These are phyloP conservation scores for Patella pellucida DNA, from an alignment of 2,888 invertebrate species.

Conservation along the genomic window DNA sequence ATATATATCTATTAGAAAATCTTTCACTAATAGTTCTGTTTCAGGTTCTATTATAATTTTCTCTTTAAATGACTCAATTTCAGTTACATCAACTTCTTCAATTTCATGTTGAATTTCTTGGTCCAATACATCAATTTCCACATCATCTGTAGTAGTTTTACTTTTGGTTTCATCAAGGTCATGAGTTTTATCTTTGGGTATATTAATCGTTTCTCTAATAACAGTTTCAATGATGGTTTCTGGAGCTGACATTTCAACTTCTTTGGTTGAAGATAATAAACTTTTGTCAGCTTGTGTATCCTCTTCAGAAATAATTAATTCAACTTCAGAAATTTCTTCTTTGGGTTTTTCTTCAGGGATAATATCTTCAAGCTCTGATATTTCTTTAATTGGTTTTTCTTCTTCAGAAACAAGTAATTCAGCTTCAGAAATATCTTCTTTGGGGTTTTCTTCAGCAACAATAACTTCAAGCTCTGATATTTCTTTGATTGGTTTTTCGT, in stretches of 20 bases:
- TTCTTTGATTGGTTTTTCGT: no score
- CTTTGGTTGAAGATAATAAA: not conserved
- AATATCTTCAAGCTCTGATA: not conserved
- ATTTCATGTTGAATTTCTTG: conserved; percentile 16
- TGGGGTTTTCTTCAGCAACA: not conserved
- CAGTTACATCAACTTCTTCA: conserved; percentile 16
- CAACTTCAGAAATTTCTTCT: not conserved
- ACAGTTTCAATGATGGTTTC: not conserved
- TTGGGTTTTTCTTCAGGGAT: conserved; percentile 14
- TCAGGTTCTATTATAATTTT: conserved; percentile 25
- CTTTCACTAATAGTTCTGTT: conserved; percentile 12
- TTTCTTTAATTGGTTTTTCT: not conserved
- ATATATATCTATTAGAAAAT: not conserved
- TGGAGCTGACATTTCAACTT: no score
- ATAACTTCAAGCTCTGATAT: no score
- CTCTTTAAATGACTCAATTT: not conserved
- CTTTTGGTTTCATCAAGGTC: not conserved
- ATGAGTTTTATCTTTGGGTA: not conserved
- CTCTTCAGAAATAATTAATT: not conserved
- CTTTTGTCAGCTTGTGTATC: not conserved
- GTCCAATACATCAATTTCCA: conserved; percentile 22
- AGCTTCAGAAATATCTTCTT: not conserved
- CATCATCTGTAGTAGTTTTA: conserved; percentile 25
- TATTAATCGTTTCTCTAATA: not conserved
- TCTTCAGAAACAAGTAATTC: conserved; percentile 4